These are phyloP conservation scores for Neodiprion virginianus DNA, from an alignment of 1,140 invertebrate genomes.

Conservation along the genomic window DNA sequence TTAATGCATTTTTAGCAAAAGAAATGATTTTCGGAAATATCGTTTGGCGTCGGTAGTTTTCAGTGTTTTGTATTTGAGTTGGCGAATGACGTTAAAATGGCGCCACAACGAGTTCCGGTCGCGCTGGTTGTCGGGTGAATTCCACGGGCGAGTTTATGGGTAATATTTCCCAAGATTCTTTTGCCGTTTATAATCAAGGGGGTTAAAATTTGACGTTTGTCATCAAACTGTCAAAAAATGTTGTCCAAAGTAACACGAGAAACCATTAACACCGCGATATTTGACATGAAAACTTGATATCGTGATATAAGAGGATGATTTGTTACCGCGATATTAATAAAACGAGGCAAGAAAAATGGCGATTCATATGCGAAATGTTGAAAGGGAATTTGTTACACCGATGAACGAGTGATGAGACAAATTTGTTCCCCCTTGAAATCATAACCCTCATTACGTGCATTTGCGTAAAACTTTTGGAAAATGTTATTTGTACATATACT, in stretches of 20 bases:
- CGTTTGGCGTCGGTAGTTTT: too few relatives aligned
- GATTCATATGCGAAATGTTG: slow-evolving; percentile 6
- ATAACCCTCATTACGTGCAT: not conserved
- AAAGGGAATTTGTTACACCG: not conserved
- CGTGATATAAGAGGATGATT: not conserved
- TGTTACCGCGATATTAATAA: slow-evolving; percentile 25
- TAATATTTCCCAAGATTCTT: slow-evolving; percentile 55
- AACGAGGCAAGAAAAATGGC: slow-evolving; percentile 33
- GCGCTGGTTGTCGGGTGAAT: slow-evolving; percentile 26
- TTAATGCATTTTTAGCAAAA: too few relatives aligned
- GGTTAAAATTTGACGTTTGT: slow-evolving; percentile 1
- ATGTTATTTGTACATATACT: not conserved
- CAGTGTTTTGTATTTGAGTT: not conserved
- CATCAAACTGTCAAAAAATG: not conserved
- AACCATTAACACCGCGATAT: too few relatives aligned
- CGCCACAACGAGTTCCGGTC: not conserved
- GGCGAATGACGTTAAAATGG: not conserved
- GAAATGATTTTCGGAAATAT: too few relatives aligned
- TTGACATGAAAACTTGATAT: too few relatives aligned
- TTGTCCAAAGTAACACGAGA: too few relatives aligned
- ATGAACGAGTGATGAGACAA: not conserved
- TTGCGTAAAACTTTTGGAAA: not conserved
- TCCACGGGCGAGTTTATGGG: slow-evolving; percentile 49
- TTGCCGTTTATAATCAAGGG: slow-evolving; percentile 22
- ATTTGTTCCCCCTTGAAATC: slow-evolving; percentile 1